Base-by-base conservation (phyloP, 2,113 vertebrate genomes). In the Psephotus haematonotus region DNA sequence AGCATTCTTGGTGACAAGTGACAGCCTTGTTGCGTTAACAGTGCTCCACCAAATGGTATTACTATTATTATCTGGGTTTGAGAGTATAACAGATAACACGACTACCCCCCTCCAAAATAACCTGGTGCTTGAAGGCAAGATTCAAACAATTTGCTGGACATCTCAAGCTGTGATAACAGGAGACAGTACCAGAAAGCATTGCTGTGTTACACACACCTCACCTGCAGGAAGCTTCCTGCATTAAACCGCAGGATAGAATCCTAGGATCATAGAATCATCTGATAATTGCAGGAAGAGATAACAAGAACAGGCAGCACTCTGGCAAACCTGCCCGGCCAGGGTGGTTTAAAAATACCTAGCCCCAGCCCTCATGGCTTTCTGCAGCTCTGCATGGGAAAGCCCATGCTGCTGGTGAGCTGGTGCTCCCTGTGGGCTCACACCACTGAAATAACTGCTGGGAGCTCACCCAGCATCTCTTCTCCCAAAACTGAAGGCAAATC, bases 261-360 rank as follows among this genome's bases (percentile, higher is more conserved):
- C n/a, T 23, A 59, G 57, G 57, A 59, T 59, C 57, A 59, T 10
- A 35, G 57, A n/a, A 59, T 59, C 55, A n/a, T 14, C 55, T 59
- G 20, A n/a, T 59, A 87, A 95, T 52, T 88, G 82, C 85, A 77
- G 92, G 50, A 71, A 69, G 59, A 94, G 93, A 70, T 55, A 93
- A 82, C 67, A 85, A 71, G 82, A 75, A 86, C 87, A 88, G 74
- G 67, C 86, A 95, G 62, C 0, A 1, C 70, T 82, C 82, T 23
- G 57, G 46, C 85, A 82, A 43, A 84, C 55, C 55, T 81, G 68
- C 86, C 72, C 0, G 1, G 90, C 89, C 77, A 53, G 90, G 59
- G 82, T 27, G 50, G 67, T 69, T 96, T 93, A 86, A 96, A 96
- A 96, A 95, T 81, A 81, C 67, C 88, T 92, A 46, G 8, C 50